phyloP scores from a whole-genome alignment of 2,113 vertebrate species.

The Dinomys branickii region DNA sequence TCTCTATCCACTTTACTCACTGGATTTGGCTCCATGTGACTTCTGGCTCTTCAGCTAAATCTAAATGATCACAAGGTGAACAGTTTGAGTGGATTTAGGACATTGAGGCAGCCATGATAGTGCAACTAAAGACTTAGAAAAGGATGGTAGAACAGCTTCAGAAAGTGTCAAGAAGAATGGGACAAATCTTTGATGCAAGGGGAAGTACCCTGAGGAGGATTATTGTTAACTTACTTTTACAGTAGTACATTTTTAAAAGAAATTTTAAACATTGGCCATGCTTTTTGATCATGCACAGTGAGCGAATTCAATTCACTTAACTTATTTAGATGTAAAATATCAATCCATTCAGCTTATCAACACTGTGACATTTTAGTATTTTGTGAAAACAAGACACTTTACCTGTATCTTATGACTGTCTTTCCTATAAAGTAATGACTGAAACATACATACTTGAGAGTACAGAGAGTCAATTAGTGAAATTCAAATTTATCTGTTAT shows the following conservation, averaged over 20 bases:
- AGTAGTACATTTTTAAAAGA: background rate
- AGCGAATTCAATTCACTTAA: background rate
- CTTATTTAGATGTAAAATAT: conserved; percentile 28
- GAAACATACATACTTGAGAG: background rate
- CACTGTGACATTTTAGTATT: background rate
- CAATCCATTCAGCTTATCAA: background rate
- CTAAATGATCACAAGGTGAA: background rate
- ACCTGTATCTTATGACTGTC: background rate
- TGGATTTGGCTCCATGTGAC: background rate
- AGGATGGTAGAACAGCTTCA: background rate
- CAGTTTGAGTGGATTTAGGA: background rate
- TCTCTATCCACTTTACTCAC: background rate
- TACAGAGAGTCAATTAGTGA: background rate
- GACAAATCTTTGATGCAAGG: background rate
- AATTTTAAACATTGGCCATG: background rate
- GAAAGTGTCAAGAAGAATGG: background rate
- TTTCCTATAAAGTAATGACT: background rate
- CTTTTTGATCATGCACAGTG: background rate
- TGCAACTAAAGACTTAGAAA: background rate
- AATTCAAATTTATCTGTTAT: background rate
- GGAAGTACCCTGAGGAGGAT: background rate
- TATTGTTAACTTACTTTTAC: background rate
- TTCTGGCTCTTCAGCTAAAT: background rate
- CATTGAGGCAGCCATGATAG: background rate
- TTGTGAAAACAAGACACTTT: background rate